Evolutionary conservation across 2,113 vertebrate species (phyloP).

Genomic region (Indicator indicator): DNA sequence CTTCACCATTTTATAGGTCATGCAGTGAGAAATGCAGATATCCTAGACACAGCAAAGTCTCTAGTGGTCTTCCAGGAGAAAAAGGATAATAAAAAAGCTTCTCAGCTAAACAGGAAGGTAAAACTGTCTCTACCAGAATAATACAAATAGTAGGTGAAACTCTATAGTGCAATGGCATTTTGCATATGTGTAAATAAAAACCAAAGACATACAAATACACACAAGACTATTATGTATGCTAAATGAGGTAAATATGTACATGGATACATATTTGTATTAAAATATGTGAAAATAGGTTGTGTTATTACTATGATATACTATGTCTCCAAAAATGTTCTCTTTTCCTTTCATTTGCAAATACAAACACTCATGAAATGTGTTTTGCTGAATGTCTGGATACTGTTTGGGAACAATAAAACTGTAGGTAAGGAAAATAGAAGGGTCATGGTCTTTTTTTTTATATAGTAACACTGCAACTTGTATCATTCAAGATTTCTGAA

Average conservation of each 20-base stretch:
- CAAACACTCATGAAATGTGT: background rate
- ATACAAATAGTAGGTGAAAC: background rate
- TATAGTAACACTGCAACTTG: background rate
- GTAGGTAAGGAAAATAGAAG: background rate
- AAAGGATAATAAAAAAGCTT: background rate
- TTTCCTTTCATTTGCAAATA: background rate
- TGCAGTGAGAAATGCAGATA: background rate
- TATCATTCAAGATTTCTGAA: background rate
- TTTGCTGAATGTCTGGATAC: background rate
- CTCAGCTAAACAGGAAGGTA: background rate
- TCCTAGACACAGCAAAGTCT: background rate
- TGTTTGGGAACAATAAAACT: background rate
- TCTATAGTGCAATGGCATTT: background rate
- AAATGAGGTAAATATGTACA: background rate
- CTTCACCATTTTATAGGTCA: background rate
- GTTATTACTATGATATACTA: background rate
- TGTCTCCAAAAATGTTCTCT: background rate
- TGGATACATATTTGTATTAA: background rate
- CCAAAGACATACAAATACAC: background rate
- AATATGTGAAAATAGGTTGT: background rate
- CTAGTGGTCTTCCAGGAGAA: background rate
- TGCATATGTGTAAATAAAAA: background rate
- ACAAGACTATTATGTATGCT: background rate
- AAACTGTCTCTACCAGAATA: background rate
- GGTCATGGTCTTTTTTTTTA: background rate